Percentiles rank a stretch among this genome's conserved stretches.
Evolutionary conservation across 1,140 invertebrate genomes (phyloP).

Genomic region (Sycobia sp.): DNA sequence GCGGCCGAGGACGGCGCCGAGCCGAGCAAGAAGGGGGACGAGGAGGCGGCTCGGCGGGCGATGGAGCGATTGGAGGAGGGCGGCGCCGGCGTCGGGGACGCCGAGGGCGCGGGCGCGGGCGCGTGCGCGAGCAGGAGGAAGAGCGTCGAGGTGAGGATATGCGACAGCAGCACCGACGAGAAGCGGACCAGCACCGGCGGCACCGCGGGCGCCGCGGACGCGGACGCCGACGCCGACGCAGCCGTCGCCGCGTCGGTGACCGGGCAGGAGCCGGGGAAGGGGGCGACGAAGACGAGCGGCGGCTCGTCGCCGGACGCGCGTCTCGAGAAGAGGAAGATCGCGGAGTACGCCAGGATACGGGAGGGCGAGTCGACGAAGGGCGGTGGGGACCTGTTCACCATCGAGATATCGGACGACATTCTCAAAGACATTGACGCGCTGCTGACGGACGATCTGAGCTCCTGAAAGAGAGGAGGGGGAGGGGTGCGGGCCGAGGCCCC

Average conservation of each 20-base stretch:
- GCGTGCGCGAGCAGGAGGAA: background rate
- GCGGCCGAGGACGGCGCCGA: conserved; percentile 2
- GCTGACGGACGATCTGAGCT: conserved; percentile 36
- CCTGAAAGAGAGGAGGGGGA: background rate
- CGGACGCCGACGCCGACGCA: too few relatives aligned
- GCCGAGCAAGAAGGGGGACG: background rate
- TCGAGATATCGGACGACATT: conserved; percentile 50
- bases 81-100: too few relatives aligned
- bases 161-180: conserved; percentile 51
- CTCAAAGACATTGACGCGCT: conserved; percentile 57
- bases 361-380: too few relatives aligned
- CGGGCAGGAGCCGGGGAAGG: background rate
- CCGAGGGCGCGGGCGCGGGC: too few relatives aligned
- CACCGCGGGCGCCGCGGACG: too few relatives aligned
- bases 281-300: background rate
- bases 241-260: too few relatives aligned
- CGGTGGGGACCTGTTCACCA: conserved; percentile 36
- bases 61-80: too few relatives aligned
- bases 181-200: background rate
- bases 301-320: background rate
- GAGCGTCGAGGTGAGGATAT: conserved; percentile 46
- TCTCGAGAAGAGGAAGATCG: too few relatives aligned
- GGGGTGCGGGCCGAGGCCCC: background rate
- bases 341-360: too few relatives aligned
- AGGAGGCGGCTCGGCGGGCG: too few relatives aligned